phyloP scores from a whole-genome alignment of 2,888 invertebrate species.

The Odontomyia ornata region DNA sequence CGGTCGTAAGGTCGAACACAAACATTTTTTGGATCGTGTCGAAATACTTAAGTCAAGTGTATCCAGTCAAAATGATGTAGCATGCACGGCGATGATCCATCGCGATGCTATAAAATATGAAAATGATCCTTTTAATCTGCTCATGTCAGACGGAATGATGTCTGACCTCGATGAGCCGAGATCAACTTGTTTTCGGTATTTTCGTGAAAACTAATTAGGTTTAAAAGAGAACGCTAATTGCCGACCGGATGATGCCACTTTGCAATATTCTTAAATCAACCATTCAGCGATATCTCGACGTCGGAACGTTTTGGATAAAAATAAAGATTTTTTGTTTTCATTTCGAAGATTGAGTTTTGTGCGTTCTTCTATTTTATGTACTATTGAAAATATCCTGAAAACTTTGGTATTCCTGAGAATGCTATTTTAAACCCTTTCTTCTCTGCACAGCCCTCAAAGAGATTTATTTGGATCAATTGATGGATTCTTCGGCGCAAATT shows the following conservation, averaged over 20 bases:
- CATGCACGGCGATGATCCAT: conserved; percentile 21
- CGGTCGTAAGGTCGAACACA: conserved; percentile 29
- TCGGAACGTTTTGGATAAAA: too few relatives aligned
- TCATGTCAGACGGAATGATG: conserved; percentile 28
- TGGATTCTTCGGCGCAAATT: too few relatives aligned
- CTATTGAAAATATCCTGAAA: too few relatives aligned
- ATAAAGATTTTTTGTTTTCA: too few relatives aligned
- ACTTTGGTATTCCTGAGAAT: too few relatives aligned
- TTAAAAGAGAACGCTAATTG: conserved; percentile 38
- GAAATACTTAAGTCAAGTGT: conserved; percentile 34
- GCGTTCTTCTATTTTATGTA: too few relatives aligned
- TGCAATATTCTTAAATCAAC: neutral
- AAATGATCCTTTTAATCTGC: conserved; percentile 42
- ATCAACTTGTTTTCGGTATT: conserved; percentile 5
- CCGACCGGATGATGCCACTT: conserved; percentile 45
- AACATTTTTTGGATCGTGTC: conserved; percentile 43
- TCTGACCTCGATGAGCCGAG: conserved; percentile 34
- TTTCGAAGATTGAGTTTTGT: too few relatives aligned
- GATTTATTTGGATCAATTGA: too few relatives aligned
- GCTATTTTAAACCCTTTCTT: too few relatives aligned
- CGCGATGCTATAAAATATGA: neutral
- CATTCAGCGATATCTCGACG: neutral
- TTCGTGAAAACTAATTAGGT: conserved; percentile 40
- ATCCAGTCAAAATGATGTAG: conserved; percentile 23
- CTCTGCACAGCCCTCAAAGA: too few relatives aligned